phyloP scores from a whole-genome alignment of 2,888 invertebrate species.

The Strigamia crassipes region DNA sequence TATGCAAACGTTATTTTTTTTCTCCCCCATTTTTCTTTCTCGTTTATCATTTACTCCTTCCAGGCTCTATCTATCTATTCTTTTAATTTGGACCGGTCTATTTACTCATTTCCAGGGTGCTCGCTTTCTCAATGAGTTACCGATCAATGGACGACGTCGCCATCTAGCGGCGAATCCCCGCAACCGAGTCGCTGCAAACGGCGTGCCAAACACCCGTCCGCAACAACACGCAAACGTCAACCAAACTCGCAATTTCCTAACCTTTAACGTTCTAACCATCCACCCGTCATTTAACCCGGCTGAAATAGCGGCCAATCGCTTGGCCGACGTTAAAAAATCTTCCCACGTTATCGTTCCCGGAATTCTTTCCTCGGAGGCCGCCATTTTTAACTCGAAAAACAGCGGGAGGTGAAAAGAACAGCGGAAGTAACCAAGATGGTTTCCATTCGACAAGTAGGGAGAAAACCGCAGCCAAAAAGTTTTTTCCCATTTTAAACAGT shows the following conservation, averaged over 20 bases:
- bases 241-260: conserved; percentile 50
- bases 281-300: conserved; percentile 58
- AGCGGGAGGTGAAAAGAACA: conserved; percentile 40
- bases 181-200: neutral
- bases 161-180: neutral
- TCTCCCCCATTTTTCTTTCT: neutral
- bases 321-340: conserved; percentile 59
- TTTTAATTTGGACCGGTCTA: conserved; percentile 46
- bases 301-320: conserved; percentile 58
- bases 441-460: neutral
- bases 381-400: neutral
- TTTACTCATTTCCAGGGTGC: neutral
- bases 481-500: too few relatives aligned
- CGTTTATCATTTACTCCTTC: conserved; percentile 43
- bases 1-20: neutral
- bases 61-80: conserved; percentile 44
- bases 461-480: neutral
- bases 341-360: conserved; percentile 60
- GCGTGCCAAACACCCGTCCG: neutral
- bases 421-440: conserved; percentile 41
- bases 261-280: conserved; percentile 58
- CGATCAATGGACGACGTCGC: neutral
- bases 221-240: neutral
- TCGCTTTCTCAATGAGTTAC: neutral
- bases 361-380: conserved; percentile 18